Conservation (phyloP, 2,113 vertebrate species). For the Axis porcinus region DNA sequence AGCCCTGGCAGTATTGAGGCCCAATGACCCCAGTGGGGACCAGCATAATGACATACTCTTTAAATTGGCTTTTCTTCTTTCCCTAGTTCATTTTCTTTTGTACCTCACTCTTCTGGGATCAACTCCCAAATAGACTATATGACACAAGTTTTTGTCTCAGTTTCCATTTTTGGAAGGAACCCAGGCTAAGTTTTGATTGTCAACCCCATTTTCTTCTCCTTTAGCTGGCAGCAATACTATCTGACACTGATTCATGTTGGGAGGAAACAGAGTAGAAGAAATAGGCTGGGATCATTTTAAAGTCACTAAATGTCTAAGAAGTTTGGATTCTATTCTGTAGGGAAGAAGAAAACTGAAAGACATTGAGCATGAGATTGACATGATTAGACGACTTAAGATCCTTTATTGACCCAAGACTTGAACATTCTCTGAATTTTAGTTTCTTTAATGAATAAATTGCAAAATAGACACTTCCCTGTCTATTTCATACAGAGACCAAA, state of each 20-base stretch:
- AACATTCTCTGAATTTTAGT: not conserved
- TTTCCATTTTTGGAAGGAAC: not conserved
- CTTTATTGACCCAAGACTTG: not conserved
- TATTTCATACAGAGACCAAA: not conserved
- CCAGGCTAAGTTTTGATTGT: not conserved
- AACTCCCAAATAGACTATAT: not conserved
- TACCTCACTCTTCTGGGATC: not conserved
- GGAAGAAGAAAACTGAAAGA: not conserved
- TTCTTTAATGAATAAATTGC: not conserved
- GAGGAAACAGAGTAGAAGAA: not conserved
- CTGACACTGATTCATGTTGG: not conserved
- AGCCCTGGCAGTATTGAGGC: not conserved
- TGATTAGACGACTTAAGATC: not conserved
- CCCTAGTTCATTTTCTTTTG: not conserved
- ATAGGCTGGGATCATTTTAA: not conserved
- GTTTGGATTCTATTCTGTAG: not conserved
- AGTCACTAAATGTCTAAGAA: not conserved
- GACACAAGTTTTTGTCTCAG: not conserved
- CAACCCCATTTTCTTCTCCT: not conserved
- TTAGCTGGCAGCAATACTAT: not conserved
- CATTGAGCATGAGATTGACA: not conserved
- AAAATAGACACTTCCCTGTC: not conserved
- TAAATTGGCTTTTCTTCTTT: not conserved
- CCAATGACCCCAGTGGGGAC: not conserved
- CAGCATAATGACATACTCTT: not conserved